phyloP scores from a whole-genome alignment of 2,113 vertebrate species.

The Mesocricetus auratus region DNA sequence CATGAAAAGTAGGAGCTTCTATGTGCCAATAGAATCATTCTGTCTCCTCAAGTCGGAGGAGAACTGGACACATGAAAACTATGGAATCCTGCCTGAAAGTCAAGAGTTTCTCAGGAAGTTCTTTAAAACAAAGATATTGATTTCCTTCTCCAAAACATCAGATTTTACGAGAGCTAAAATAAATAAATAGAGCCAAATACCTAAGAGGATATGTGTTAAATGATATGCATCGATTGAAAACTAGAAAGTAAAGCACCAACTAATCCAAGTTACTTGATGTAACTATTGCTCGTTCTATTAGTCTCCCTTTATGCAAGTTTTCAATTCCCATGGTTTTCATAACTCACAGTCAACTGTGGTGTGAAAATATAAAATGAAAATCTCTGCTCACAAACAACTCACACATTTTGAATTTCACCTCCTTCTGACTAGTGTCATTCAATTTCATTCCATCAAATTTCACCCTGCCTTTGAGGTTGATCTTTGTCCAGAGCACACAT shows the following conservation, averaged over 20 bases:
- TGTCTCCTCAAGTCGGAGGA: background rate
- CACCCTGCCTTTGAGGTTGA: background rate
- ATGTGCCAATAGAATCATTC: background rate
- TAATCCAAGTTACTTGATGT: background rate
- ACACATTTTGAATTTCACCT: background rate
- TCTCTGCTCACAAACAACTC: background rate
- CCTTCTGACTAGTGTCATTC: background rate
- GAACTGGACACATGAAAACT: background rate
- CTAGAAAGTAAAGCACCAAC: slow-evolving; percentile 14
- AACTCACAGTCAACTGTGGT: background rate
- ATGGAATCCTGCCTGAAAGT: background rate
- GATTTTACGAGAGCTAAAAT: background rate
- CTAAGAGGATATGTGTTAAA: background rate
- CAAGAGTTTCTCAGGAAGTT: background rate
- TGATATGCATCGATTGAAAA: background rate
- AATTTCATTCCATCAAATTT: background rate
- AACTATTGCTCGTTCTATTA: background rate
- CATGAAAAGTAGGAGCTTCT: background rate
- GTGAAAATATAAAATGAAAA: background rate
- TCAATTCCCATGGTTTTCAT: background rate
- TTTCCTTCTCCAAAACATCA: slow-evolving; percentile 18
- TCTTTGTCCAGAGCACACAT: background rate
- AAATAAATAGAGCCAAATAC: background rate
- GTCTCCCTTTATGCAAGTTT: background rate
- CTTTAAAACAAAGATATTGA: background rate